Base-by-base conservation (phyloP, 1,140 invertebrate species). In the Aphidius ervi region DNA sequence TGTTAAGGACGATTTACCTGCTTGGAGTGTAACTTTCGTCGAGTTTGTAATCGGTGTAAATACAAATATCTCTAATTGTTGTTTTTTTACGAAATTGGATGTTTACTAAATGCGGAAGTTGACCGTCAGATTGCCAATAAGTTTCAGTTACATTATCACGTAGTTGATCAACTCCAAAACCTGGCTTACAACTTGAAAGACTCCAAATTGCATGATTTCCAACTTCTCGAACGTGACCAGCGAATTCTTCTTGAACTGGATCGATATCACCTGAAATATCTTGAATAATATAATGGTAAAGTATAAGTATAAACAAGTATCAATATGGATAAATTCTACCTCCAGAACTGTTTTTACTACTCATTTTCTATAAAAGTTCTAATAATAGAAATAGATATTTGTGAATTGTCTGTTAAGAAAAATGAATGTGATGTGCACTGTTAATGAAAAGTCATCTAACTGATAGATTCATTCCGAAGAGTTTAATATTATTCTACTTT, bases 61-160 rank as follows among this genome's bases (percentile, higher is more conserved):
- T 91, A 73, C 93, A 97, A 60, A 99, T 92, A 79, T 98, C 93
- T 61, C 91, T 87, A 16, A 99, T 90, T 45, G 94, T 95, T 2
- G 94, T 99, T 81, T 99, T 98, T 67, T 91, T 85, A 66, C 92
- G 88, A 77, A 99, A 99, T 71, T 99, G 95, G 65, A 99, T 97
- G 73, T 98, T 99, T 0, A 99, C 94, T 63, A 98, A 81, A 80
- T 99, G 97, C 6, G 97, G 97, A 61, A 99, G 84, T 68, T 97
- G 95, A 0, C 97, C 97, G 82, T 99, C 97, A 0, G 96, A 98
- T 74, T 99, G 97, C 97, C 97, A 99, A 77, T 98, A 99, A 1
- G 95, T 98, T 66, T 99, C 97, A 70, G 93, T 88, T 56, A 92
- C 91, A 77, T 97, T 92, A 77, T 99, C 96, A 64, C 95, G 79